phyloP scores from a whole-genome alignment of 2,113 vertebrate genomes.

The Mellivora capensis region DNA sequence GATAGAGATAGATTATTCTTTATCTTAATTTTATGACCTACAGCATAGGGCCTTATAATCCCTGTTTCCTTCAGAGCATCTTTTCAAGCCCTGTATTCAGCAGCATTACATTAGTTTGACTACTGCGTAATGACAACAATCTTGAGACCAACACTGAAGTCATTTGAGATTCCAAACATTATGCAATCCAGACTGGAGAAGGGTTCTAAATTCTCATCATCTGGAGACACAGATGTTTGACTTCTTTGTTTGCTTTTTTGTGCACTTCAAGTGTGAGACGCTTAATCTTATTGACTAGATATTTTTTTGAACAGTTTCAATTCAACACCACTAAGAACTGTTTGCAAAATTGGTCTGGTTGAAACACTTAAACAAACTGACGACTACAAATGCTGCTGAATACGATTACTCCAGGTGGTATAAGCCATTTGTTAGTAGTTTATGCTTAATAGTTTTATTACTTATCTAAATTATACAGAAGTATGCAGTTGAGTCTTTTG shows the following conservation, averaged over 20 bases:
- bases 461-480: not conserved
- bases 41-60: not conserved
- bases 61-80: not conserved
- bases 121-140: not conserved
- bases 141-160: not conserved
- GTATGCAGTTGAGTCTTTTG: not conserved
- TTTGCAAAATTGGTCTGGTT: not conserved
- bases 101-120: not conserved
- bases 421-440: not conserved
- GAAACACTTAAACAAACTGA: not conserved
- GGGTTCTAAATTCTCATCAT: not conserved
- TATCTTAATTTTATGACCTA: not conserved
- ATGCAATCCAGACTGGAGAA: not conserved
- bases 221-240: constrained; percentile 45
- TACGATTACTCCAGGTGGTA: not conserved
- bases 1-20: not conserved
- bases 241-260: constrained; percentile 4
- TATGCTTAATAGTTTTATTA: not conserved
- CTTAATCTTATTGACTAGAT: constrained; percentile 28
- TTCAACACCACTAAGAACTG: not conserved
- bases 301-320: not conserved
- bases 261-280: not conserved
- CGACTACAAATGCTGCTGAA: not conserved
- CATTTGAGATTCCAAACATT: not conserved
- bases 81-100: not conserved